These are phyloP conservation scores for Ceratosolen fusciceps DNA, from an alignment of 1,140 invertebrate species.

Conservation along the genomic window DNA sequence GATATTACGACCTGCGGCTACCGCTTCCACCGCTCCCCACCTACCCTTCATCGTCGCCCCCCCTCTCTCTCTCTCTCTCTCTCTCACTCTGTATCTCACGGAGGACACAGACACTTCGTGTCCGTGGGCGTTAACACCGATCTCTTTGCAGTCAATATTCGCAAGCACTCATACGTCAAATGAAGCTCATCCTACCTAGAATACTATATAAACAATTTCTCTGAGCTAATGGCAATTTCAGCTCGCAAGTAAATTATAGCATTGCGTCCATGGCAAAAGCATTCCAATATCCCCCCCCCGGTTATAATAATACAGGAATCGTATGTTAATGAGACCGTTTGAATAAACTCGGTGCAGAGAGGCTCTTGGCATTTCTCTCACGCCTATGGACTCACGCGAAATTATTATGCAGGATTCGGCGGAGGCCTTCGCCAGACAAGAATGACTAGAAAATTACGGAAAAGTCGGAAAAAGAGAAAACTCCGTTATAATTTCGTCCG, in stretches of 20 bases:
- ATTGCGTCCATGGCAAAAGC: too few species aligned
- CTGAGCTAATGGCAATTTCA: neutral
- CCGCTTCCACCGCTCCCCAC: neutral
- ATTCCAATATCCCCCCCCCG: neutral
- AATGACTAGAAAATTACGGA: too few species aligned
- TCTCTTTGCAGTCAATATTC: neutral
- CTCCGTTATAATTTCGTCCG: too few species aligned
- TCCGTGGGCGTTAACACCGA: too few species aligned
- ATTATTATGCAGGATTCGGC: too few species aligned
- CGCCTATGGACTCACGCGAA: too few species aligned
- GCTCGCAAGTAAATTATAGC: neutral
- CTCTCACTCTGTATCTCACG: too few species aligned
- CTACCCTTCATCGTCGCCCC: too few species aligned
- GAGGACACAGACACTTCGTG: neutral
- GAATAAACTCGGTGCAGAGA: neutral
- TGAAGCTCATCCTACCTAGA: neutral
- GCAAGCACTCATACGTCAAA: neutral
- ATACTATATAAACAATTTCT: neutral
- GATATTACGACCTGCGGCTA: constrained; percentile 28
- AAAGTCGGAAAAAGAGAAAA: neutral
- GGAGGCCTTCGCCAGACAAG: too few species aligned
- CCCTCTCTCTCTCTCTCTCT: too few species aligned
- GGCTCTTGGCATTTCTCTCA: too few species aligned
- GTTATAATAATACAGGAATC: neutral
- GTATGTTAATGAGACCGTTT: neutral